Conservation (phyloP, 2,113 vertebrate genomes). For the Electrona antarctica region DNA sequence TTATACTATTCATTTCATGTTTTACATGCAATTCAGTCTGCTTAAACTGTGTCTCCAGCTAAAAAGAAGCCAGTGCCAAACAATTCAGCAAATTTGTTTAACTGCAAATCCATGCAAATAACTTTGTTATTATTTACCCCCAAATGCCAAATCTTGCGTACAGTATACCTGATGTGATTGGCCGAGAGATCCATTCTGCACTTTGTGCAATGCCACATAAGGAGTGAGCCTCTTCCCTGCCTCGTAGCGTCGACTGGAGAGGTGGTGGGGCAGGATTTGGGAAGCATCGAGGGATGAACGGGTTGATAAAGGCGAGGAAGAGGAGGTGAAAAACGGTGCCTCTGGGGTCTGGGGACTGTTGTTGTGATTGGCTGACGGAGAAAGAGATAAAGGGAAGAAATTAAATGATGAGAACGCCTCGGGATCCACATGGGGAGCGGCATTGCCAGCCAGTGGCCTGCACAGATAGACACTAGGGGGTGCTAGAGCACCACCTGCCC, state of each 20-base stretch:
- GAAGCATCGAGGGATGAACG: slow-evolving; percentile 28
- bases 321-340: neutral
- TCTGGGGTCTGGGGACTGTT: slow-evolving; percentile 56
- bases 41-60: neutral
- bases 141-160: too few relatives aligned
- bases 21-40: neutral
- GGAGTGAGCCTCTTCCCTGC: slow-evolving; percentile 15
- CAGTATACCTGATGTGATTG: slow-evolving; percentile 51
- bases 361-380: slow-evolving; percentile 44
- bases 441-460: neutral
- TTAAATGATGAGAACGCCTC: neutral
- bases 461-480: too few relatives aligned
- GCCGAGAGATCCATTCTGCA: slow-evolving; percentile 27
- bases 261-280: slow-evolving; percentile 18
- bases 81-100: too few relatives aligned
- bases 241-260: slow-evolving; percentile 13
- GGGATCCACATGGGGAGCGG: neutral
- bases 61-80: neutral
- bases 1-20: too few relatives aligned
- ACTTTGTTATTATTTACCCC: too few relatives aligned
- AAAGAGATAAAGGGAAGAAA: neutral
- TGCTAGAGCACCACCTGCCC: too few relatives aligned
- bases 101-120: too few relatives aligned
- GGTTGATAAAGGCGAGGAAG: slow-evolving; percentile 19
- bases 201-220: slow-evolving; percentile 25